A percentile compares a stretch with the other conserved stretches of the same genome.
phyloP scores from a whole-genome alignment of 2,888 invertebrate genomes.

The Pherbina coryleti region DNA sequence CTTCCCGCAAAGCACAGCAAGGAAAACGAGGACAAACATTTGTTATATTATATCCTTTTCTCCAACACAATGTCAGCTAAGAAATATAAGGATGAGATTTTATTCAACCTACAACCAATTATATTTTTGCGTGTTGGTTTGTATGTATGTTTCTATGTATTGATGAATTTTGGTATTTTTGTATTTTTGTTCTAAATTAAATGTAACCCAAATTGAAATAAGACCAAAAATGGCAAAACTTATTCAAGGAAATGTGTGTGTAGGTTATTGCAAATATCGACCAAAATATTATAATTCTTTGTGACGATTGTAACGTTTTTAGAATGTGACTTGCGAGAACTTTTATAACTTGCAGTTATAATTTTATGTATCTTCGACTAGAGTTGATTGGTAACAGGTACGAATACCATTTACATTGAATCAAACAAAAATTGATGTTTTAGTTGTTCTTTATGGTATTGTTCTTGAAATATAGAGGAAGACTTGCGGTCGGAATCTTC shows the following conservation, averaged over 20 bases:
- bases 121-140: background rate
- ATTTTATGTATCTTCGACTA: background rate
- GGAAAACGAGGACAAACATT: background rate
- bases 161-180: background rate
- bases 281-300: background rate
- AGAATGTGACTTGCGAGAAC: too few relatives aligned
- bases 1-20: background rate
- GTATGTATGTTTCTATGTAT: background rate
- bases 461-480: background rate
- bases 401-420: slow-evolving; percentile 12
- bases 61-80: background rate
- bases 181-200: too few relatives aligned
- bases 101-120: background rate
- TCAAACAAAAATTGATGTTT: background rate
- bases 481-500: background rate
- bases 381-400: slow-evolving; percentile 11
- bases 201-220: too few relatives aligned
- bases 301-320: too few relatives aligned
- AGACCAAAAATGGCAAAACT: too few relatives aligned
- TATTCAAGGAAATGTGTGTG: too few relatives aligned
- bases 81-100: background rate
- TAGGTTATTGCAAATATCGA: background rate
- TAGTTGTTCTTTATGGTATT: background rate
- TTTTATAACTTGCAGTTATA: background rate
- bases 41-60: background rate